Evolutionary conservation across 2,797 vertebrate genomes (phyloP).

Genomic region (Graptemys geographica): DNA sequence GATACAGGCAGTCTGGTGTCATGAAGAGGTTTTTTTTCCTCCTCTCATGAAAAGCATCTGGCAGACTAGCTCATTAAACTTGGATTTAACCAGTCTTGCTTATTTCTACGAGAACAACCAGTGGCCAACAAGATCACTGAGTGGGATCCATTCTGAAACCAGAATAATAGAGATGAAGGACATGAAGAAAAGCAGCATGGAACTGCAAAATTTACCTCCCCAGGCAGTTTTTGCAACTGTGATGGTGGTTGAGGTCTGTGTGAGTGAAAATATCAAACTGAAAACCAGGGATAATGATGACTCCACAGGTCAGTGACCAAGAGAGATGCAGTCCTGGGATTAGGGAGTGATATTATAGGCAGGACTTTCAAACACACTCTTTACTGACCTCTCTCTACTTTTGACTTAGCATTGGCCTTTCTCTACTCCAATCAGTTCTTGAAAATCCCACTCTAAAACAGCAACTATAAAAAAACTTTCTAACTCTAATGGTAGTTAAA

Average conservation of each 20-base stretch:
- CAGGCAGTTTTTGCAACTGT: not conserved
- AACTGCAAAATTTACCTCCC: accelerated
- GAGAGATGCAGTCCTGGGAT: not conserved
- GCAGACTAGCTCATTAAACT: not conserved
- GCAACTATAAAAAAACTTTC: not conserved
- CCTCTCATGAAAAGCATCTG: not conserved
- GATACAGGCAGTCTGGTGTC: not conserved
- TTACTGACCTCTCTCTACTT: not conserved
- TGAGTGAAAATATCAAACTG: not conserved
- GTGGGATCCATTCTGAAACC: not conserved
- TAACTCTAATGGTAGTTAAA: not conserved
- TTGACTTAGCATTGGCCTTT: not conserved
- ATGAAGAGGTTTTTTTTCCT: not conserved
- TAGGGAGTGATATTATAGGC: not conserved
- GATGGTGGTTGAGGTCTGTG: not conserved
- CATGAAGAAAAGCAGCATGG: not conserved
- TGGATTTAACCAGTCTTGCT: not conserved
- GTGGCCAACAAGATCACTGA: not conserved
- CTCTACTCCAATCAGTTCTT: too few species aligned
- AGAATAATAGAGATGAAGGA: not conserved
- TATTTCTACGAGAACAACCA: not conserved
- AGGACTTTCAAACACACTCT: not conserved
- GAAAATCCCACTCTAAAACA: not conserved
- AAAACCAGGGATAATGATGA: not conserved
- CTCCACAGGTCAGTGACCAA: not conserved